Evolutionary conservation across 1,140 invertebrate species (phyloP).

Genomic region (Conus betulinus): DNA sequence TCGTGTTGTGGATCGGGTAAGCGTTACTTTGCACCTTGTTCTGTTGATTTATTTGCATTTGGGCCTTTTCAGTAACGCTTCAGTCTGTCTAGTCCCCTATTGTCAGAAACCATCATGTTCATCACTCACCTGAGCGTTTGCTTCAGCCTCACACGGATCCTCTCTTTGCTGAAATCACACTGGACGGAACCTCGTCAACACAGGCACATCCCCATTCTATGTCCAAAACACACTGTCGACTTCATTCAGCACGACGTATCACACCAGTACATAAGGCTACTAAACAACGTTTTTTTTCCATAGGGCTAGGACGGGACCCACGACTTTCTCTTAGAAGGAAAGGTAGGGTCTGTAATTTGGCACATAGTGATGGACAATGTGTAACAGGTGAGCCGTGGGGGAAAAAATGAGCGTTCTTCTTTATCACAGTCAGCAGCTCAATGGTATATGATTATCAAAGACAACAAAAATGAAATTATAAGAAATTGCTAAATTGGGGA

Average conservation of each 20-base stretch:
- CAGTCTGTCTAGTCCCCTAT: too few species aligned
- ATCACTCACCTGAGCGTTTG: neutral
- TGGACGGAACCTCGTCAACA: neutral
- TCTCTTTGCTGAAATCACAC: neutral
- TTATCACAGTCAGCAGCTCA: conserved; percentile 13
- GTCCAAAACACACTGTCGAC: neutral
- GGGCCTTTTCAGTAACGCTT: too few species aligned
- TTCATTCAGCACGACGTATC: neutral
- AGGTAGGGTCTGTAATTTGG: neutral
- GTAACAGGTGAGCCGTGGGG: neutral
- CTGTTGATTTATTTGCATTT: too few species aligned
- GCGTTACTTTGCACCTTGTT: too few species aligned
- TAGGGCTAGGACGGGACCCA: neutral
- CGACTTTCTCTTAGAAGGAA: neutral
- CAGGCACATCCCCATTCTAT: neutral
- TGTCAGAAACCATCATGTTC: too few species aligned
- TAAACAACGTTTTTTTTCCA: neutral
- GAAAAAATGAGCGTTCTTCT: neutral
- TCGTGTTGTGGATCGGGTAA: too few species aligned
- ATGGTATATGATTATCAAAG: neutral
- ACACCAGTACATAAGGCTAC: neutral
- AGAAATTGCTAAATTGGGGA: neutral
- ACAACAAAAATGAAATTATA: neutral
- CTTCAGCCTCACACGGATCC: too few species aligned
- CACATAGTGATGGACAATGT: neutral